Evolutionary conservation across 1,140 invertebrate genomes (phyloP).

Genomic region (Diorhabda sublineata): DNA sequence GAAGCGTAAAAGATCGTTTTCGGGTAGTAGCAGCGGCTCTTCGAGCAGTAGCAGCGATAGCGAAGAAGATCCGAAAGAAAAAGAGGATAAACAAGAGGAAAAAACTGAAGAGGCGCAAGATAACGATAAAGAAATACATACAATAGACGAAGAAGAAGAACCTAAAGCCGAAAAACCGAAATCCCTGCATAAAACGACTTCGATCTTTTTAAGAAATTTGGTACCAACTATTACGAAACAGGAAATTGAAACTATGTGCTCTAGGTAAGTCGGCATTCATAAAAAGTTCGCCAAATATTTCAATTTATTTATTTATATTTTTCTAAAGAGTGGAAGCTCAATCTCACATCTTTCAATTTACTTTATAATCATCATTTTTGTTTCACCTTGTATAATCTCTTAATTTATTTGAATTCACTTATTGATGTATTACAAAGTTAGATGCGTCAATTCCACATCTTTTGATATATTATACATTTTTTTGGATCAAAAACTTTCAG

Average conservation of each 20-base stretch:
- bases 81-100: conserved; percentile 34
- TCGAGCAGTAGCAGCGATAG: conserved; percentile 45
- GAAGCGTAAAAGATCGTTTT: conserved; percentile 45
- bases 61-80: conserved; percentile 30
- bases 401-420: no score
- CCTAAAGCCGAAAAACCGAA: conserved; percentile 60
- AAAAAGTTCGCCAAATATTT: no score
- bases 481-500: no score
- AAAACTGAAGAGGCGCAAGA: conserved; percentile 31
- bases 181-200: conserved; percentile 88
- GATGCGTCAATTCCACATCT: no score
- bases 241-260: conserved; percentile 83
- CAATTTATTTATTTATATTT: no score
- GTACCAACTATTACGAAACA: conserved; percentile 93
- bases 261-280: conserved; percentile 50
- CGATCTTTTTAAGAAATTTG: conserved; percentile 94
- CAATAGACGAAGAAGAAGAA: conserved; percentile 49
- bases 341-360: no score
- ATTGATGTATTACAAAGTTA: no score
- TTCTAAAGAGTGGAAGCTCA: no score
- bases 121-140: conserved; percentile 42
- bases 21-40: conserved; percentile 45
- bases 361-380: no score
- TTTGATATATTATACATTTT: no score
- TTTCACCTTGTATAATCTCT: no score